Evolutionary conservation across 1,140 invertebrate genomes (phyloP).

Genomic region (Drosophila pallidifrons): DNA sequence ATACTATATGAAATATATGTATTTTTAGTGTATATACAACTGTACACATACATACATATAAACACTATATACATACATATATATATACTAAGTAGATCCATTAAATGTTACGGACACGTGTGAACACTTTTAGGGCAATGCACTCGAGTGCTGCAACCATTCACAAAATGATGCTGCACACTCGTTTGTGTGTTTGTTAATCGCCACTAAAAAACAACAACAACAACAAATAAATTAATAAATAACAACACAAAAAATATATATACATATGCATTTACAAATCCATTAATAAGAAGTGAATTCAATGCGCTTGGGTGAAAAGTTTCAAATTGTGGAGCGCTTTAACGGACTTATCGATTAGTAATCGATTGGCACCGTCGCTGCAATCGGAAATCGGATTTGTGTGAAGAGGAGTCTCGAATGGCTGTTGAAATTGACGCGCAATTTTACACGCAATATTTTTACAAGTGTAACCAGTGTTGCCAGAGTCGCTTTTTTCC

Average conservation of each 20-base stretch:
- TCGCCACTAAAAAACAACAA: constrained; percentile 25
- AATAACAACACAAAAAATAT: constrained; percentile 33
- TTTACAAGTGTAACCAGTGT: no score
- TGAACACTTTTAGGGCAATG: constrained; percentile 45
- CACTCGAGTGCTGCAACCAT: constrained; percentile 26
- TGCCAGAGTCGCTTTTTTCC: no score
- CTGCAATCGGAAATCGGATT: no score
- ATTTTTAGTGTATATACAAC: constrained; percentile 26
- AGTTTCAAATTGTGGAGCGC: no score
- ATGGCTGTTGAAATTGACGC: no score
- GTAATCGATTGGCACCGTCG: no score
- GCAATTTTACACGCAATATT: no score
- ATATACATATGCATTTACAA: constrained; percentile 16
- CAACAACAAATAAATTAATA: constrained; percentile 32
- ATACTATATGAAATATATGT: constrained; percentile 54
- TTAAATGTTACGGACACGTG: constrained; percentile 47
- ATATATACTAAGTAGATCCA: constrained; percentile 44
- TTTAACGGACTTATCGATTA: no score
- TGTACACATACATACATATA: constrained; percentile 10
- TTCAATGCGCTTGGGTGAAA: not conserved
- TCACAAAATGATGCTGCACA: constrained; percentile 20
- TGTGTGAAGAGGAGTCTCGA: no score
- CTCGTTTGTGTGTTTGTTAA: constrained; percentile 40
- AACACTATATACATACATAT: constrained; percentile 4
- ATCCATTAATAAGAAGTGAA: not conserved